These are phyloP conservation scores for Spicauda simplicius DNA, from an alignment of 2,888 invertebrate species.

Conservation along the genomic window DNA sequence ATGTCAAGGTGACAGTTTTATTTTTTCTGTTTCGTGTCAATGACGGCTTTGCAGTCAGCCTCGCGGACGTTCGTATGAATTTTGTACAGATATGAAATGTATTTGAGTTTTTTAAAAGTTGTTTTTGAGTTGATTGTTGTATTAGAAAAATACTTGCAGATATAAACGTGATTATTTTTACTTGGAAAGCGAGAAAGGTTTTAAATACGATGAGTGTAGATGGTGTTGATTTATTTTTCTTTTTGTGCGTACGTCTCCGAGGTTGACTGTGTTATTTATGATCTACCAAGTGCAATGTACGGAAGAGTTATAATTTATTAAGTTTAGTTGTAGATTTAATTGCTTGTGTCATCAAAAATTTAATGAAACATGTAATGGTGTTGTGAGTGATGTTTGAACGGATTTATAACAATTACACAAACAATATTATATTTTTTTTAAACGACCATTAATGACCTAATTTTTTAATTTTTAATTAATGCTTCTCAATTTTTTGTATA, in stretches of 20 bases:
- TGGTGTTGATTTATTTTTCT: constrained; percentile 2
- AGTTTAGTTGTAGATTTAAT: constrained; percentile 29
- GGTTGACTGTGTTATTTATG: constrained; percentile 10
- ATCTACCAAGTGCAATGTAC: constrained; percentile 35
- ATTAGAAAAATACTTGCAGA: constrained; percentile 3
- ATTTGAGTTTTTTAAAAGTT: constrained; percentile 20
- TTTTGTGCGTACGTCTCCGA: neutral
- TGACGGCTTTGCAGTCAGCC: constrained; percentile 12
- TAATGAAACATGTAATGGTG: neutral
- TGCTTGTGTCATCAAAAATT: constrained; percentile 8
- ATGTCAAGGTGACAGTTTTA: constrained; percentile 34
- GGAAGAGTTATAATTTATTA: constrained; percentile 32
- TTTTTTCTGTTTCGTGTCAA: constrained; percentile 17
- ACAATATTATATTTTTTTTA: neutral
- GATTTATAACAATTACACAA: constrained; percentile 17
- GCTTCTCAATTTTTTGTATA: neutral
- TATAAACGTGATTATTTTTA: constrained; percentile 8
- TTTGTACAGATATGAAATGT: constrained; percentile 20
- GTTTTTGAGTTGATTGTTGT: constrained; percentile 18
- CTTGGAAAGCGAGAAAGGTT: constrained; percentile 1
- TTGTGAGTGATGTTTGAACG: constrained; percentile 7
- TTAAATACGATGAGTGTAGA: constrained; percentile 7
- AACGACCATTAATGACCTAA: neutral
- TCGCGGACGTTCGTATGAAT: neutral
- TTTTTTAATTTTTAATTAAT: too few relatives aligned